These are phyloP conservation scores for Quiscalus mexicanus DNA, from an alignment of 2,113 vertebrate species.

Conservation along the genomic window DNA sequence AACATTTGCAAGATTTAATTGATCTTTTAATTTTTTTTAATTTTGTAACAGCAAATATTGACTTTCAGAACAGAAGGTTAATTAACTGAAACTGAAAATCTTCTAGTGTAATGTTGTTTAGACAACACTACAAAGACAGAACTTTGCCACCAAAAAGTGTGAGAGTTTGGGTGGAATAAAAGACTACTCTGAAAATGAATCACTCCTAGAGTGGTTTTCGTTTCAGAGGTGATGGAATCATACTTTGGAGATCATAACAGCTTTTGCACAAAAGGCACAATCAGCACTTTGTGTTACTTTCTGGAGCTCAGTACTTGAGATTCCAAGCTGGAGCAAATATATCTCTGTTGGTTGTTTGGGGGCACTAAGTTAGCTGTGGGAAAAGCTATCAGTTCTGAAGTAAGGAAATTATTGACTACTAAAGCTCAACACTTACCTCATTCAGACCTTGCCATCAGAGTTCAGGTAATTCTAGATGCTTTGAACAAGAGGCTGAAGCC, in stretches of 20 bases:
- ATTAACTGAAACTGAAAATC: neutral
- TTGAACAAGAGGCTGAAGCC: neutral
- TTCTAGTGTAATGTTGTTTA: neutral
- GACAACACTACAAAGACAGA: neutral
- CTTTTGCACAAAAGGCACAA: neutral
- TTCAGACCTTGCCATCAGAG: conserved; percentile 1
- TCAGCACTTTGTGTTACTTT: neutral
- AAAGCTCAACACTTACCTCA: conserved; percentile 20
- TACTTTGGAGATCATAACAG: neutral
- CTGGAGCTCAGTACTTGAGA: neutral
- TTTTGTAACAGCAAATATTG: neutral
- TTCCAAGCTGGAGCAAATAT: neutral
- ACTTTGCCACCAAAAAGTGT: neutral
- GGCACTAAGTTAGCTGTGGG: neutral
- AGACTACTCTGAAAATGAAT: neutral
- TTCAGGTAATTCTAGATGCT: neutral
- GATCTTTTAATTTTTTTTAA: accelerated
- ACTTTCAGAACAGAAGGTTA: neutral
- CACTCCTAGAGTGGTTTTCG: neutral
- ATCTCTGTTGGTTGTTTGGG: neutral
- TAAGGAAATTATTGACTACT: neutral
- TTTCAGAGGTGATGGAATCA: neutral
- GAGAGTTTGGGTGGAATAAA: neutral
- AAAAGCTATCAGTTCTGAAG: conserved; percentile 1
- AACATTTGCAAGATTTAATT: neutral